Evolutionary conservation across 2,113 vertebrate genomes (phyloP).

Genomic region (Cairina moschata): DNA sequence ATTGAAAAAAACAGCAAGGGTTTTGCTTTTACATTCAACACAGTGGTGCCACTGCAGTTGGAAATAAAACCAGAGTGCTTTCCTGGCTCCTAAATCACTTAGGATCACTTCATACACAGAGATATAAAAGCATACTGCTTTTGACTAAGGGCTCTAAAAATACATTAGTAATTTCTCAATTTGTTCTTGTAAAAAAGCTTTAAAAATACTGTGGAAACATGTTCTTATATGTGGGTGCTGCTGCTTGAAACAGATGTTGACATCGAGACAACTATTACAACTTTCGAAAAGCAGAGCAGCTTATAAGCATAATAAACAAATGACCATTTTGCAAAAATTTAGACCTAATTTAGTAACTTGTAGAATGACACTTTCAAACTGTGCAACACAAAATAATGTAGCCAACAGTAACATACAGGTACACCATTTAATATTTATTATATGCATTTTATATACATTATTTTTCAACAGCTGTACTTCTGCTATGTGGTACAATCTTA

Average conservation of each 20-base stretch:
- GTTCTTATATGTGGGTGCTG: slow-evolving; percentile 61
- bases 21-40: not conserved
- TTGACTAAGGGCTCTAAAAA: not conserved
- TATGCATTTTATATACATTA: slow-evolving; percentile 99
- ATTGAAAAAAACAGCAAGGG: not conserved
- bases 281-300: slow-evolving; percentile 61
- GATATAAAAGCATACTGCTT: not conserved
- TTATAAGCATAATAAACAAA: slow-evolving; percentile 69
- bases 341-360: slow-evolving; percentile 72
- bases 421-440: slow-evolving; percentile 99
- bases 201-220: slow-evolving; percentile 19
- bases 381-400: slow-evolving; percentile 82
- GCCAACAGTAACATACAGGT: slow-evolving; percentile 88
- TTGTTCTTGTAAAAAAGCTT: not conserved
- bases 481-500: slow-evolving; percentile 97
- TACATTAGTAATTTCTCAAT: not conserved
- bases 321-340: slow-evolving; percentile 63
- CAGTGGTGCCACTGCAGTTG: not conserved
- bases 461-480: slow-evolving; percentile 92
- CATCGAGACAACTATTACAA: slow-evolving; percentile 66
- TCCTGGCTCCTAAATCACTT: not conserved
- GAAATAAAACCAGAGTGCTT: not conserved
- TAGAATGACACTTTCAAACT: slow-evolving; percentile 76
- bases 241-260: slow-evolving; percentile 51
- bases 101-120: not conserved